Percentiles rank a stretch among this genome's conserved stretches.
phyloP scores from a whole-genome alignment of 2,113 vertebrate species.

The Pygoscelis adeliae region DNA sequence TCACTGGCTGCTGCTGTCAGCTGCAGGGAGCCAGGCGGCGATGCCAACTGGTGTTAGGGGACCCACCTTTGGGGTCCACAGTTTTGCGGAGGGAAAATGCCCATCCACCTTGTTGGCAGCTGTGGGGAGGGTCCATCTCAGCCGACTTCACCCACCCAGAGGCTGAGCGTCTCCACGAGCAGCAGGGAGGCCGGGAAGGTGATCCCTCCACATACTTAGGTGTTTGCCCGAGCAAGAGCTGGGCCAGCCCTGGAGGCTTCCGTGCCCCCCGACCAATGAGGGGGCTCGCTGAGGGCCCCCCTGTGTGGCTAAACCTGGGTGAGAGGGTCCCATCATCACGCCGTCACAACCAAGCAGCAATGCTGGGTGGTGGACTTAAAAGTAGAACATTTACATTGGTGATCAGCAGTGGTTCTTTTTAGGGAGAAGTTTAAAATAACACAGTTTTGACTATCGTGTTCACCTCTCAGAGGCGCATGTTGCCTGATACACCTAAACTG shows the following conservation, averaged over 20 bases:
- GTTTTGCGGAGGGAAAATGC: not conserved
- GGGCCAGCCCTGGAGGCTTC: not conserved
- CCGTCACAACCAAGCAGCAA: accelerated
- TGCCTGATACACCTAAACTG: not conserved
- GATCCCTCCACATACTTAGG: accelerated
- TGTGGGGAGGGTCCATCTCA: not conserved
- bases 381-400: not conserved
- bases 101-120: not conserved
- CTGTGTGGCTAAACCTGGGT: not conserved
- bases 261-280: accelerated
- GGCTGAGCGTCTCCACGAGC: not conserved
- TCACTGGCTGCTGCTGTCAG: not conserved
- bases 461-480: not conserved
- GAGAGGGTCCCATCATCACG: accelerated
- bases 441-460: accelerated
- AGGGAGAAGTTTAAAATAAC: not conserved
- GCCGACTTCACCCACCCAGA: not conserved
- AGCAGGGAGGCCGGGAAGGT: not conserved
- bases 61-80: not conserved
- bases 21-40: accelerated
- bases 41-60: not conserved
- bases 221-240: not conserved
- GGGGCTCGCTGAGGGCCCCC: not conserved
- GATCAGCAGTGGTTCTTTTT: not conserved
- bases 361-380: not conserved